phyloP scores from a whole-genome alignment of 1,140 invertebrate genomes.

The Sminthurides bifidus region DNA sequence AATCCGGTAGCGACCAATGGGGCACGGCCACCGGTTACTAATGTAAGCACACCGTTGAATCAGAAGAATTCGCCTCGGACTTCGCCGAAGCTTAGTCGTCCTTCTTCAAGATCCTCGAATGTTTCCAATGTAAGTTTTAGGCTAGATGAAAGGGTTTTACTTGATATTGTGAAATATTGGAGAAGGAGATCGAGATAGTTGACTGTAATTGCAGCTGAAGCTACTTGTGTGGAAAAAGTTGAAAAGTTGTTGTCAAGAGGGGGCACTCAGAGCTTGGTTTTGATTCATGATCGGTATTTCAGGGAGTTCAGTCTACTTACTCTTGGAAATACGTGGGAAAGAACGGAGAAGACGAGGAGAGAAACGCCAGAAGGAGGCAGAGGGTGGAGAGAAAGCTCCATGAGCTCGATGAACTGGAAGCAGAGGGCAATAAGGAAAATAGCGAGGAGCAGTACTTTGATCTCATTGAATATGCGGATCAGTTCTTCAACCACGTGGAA shows the following conservation, averaged over 20 bases:
- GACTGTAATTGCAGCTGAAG: neutral
- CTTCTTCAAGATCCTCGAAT: constrained; percentile 4
- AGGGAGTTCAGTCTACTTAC: constrained; percentile 13
- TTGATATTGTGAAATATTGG: neutral
- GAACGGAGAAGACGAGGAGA: constrained; percentile 40
- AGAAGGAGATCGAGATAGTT: neutral
- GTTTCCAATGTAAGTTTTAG: constrained; percentile 10
- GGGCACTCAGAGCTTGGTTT: neutral
- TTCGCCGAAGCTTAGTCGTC: constrained; percentile 9
- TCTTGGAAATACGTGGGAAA: constrained; percentile 17
- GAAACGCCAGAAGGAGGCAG: constrained; percentile 63
- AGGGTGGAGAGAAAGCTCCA: constrained; percentile 73
- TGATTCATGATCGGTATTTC: neutral
- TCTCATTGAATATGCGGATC: constrained; percentile 83
- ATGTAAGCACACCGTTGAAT: constrained; percentile 36
- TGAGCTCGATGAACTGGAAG: constrained; percentile 51
- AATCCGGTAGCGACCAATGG: too few relatives aligned
- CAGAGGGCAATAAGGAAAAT: constrained; percentile 43
- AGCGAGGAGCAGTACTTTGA: constrained; percentile 52
- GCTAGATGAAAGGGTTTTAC: neutral
- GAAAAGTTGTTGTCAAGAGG: neutral
- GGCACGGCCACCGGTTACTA: too few relatives aligned
- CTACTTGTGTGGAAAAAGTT: neutral
- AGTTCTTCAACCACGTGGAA: constrained; percentile 83
- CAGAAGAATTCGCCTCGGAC: constrained; percentile 17